Percentiles rank a stretch among this genome's conserved stretches.
Evolutionary conservation across 2,113 vertebrate genomes (phyloP).

Genomic region (Chamaea fasciata): DNA sequence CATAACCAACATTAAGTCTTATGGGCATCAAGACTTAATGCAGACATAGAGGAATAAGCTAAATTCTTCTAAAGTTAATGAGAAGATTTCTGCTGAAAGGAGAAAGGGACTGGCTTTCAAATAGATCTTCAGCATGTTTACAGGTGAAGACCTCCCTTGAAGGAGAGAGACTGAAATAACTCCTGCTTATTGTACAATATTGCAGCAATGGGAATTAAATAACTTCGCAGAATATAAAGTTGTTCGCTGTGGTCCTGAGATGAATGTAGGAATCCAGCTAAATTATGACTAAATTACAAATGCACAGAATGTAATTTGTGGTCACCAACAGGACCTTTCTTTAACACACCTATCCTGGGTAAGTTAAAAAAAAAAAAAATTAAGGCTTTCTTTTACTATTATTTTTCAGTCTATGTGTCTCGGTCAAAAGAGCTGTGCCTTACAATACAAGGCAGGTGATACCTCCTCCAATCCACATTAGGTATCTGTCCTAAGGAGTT

Average conservation of each 20-base stretch:
- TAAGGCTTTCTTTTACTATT: background rate
- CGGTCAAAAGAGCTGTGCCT: background rate
- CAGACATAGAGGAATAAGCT: background rate
- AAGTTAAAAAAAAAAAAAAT: background rate
- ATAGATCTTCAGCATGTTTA: background rate
- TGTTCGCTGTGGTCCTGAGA: background rate
- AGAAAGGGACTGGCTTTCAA: background rate
- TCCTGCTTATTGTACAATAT: background rate
- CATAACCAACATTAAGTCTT: background rate
- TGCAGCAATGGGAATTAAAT: background rate
- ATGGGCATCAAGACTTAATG: background rate
- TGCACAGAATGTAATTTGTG: background rate
- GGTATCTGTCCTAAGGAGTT: background rate
- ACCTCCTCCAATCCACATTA: background rate
- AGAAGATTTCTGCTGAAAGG: background rate
- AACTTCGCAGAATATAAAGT: background rate
- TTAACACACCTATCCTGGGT: background rate
- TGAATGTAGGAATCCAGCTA: background rate
- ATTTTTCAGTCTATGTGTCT: background rate
- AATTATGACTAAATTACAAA: background rate
- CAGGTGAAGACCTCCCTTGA: background rate
- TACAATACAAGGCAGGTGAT: background rate
- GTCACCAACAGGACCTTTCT: background rate
- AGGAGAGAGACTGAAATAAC: background rate
- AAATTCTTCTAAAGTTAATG: background rate